A percentile compares a stretch with the other conserved stretches of the same genome.
These are phyloP conservation scores for Andrena cerasifolii DNA, from an alignment of 1,140 invertebrate species.

Conservation along the genomic window DNA sequence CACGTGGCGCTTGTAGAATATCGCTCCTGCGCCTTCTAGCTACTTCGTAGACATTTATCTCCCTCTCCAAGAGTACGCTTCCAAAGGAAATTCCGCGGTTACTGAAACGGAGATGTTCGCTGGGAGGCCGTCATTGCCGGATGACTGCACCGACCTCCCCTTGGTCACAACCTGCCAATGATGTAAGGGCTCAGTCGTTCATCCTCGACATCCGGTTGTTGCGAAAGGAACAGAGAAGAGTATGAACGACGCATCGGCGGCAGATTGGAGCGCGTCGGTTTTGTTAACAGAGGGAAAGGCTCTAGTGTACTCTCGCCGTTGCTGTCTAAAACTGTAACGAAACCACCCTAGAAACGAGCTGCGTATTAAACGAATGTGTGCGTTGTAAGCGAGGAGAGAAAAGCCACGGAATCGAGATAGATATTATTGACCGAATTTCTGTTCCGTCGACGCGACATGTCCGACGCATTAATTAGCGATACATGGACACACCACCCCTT, in stretches of 20 bases:
- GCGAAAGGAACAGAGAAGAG: no score
- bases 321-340: constrained; percentile 71
- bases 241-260: constrained; percentile 70
- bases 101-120: constrained; percentile 33
- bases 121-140: constrained; percentile 78
- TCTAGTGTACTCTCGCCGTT: constrained; percentile 80
- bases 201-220: constrained; percentile 76
- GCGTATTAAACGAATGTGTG: constrained; percentile 82
- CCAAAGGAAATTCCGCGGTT: neutral
- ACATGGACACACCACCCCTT: neutral
- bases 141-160: constrained; percentile 73
- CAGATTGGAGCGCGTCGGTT: constrained; percentile 70
- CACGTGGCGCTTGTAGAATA: constrained; percentile 18
- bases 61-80: neutral
- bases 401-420: constrained; percentile 17
- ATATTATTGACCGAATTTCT: constrained; percentile 43
- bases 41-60: neutral
- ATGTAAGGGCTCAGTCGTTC: constrained; percentile 76
- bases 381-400: constrained; percentile 67
- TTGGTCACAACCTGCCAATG: constrained; percentile 72
- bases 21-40: neutral
- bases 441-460: constrained; percentile 8
- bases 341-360: constrained; percentile 80
- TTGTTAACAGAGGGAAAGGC: constrained; percentile 73
- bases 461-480: neutral